These are phyloP conservation scores for Vombatus ursinus DNA, from an alignment of 2,113 vertebrate species.

Conservation along the genomic window DNA sequence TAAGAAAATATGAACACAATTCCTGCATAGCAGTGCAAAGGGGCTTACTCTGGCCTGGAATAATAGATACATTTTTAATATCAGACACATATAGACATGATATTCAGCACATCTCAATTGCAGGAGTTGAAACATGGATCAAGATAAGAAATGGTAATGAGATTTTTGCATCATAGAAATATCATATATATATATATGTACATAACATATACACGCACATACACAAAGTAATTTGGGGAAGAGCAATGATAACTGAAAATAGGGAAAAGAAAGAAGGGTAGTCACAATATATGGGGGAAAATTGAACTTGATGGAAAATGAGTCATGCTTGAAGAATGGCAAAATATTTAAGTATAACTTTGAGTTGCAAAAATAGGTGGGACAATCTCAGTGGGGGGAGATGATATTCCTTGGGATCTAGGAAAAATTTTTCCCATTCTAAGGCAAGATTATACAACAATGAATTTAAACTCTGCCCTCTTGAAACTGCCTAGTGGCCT, in stretches of 20 bases:
- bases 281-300: not conserved
- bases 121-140: not conserved
- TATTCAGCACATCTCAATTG: not conserved
- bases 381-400: not conserved
- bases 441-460: not conserved
- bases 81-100: not conserved
- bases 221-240: not conserved
- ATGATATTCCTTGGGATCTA: not conserved
- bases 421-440: not conserved
- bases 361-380: not conserved
- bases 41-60: not conserved
- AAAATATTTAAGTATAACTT: not conserved
- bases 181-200: not conserved
- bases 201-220: not conserved
- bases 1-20: too few relatives aligned
- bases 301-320: not conserved
- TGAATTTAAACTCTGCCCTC: not conserved
- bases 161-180: not conserved
- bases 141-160: not conserved
- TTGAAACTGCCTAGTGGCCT: not conserved
- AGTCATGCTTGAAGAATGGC: not conserved
- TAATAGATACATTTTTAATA: not conserved
- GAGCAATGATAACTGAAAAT: not conserved
- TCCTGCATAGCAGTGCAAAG: too few relatives aligned
- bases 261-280: not conserved